Base-by-base conservation (phyloP, 2,888 invertebrate genomes). In the Belgica antarctica region DNA sequence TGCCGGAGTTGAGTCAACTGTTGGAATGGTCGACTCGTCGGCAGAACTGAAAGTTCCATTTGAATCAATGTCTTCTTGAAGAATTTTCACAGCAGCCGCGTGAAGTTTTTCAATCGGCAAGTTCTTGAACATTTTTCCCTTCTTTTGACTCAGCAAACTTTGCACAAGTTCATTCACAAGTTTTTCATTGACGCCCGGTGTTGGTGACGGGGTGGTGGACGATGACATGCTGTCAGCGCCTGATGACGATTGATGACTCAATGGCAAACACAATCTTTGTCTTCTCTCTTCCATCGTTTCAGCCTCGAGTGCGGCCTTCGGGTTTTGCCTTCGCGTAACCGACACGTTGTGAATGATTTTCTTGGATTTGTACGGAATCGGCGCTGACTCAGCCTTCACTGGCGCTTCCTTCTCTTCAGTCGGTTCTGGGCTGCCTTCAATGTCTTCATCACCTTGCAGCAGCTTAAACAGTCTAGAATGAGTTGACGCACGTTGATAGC, bases 401-500 rank as follows among this genome's bases (percentile, higher is more conserved):
- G 7, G 73, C 70, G 1, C 52, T 57, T 75, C 74, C 69, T 73
- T 36, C 57, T 65, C 25, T 5, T 76, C 76, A 15, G 75, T 74
- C 70, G 77, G 77, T 62, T 76, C 75, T 70, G 76, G 22, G 1
- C 66, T 65, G 1, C 62, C 62, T 19, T 41, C 28, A 1, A 76
- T 75, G 57, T 82, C 82, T 74, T 82, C 82, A 74, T 84, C 86
- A 62, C 86, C 85, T 76, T 86, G 87, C 22, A 89, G 77, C 12
- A 89, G 77, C 74, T 85, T 85, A 74, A 87, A 88, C 19, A 89
- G 79, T 72, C 89, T 82, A 52, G 88, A 89, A 78, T 89, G 89
- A 41, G 89, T 89, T 36, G 87, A 85, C 1, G 88, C 88, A 66
- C 89, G 81, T 76, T 88, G 86, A 76, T 87, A 89, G 71, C 83